These are phyloP conservation scores for Tubulanus polymorphus DNA, from an alignment of 2,888 invertebrate species.

Conservation along the genomic window DNA sequence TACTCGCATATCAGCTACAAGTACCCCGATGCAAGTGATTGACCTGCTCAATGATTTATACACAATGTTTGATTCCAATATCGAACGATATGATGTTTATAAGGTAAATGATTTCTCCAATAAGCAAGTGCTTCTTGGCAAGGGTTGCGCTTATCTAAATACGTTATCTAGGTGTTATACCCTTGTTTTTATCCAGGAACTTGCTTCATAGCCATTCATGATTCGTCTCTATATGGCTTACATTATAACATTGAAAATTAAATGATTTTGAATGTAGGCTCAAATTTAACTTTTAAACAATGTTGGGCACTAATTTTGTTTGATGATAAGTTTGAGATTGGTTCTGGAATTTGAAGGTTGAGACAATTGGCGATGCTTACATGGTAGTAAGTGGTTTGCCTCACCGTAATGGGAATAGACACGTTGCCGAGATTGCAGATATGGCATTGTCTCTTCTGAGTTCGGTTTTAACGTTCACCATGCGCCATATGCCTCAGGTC, in stretches of 20 bases:
- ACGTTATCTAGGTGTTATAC: too few species aligned
- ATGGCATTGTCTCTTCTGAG: conserved; percentile 24
- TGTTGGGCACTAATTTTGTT: too few species aligned
- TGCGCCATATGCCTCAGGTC: conserved; percentile 20
- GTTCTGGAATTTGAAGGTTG: too few species aligned
- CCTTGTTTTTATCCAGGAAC: too few species aligned
- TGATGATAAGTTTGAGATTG: too few species aligned
- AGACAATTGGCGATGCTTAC: conserved; percentile 26
- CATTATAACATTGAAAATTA: too few species aligned
- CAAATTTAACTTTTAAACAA: too few species aligned
- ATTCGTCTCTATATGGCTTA: too few species aligned
- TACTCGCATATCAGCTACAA: conserved; percentile 36
- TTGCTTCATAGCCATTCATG: too few species aligned
- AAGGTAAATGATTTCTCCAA: conserved; percentile 37
- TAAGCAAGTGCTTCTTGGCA: too few species aligned
- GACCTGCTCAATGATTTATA: conserved; percentile 44
- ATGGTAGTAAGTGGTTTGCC: conserved; percentile 29
- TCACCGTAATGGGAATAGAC: conserved; percentile 20
- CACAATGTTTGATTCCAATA: conserved; percentile 39
- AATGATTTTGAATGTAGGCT: too few species aligned
- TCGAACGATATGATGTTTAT: conserved; percentile 40
- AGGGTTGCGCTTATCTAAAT: too few species aligned
- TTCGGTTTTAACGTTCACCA: conserved; percentile 41
- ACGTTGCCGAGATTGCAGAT: conserved; percentile 25
- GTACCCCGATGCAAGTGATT: conserved; percentile 42